Evolutionary conservation across 2,797 vertebrate species (phyloP), one percentile per base, ranked within the genome.

Genomic region (Nothura maculosa): DNA sequence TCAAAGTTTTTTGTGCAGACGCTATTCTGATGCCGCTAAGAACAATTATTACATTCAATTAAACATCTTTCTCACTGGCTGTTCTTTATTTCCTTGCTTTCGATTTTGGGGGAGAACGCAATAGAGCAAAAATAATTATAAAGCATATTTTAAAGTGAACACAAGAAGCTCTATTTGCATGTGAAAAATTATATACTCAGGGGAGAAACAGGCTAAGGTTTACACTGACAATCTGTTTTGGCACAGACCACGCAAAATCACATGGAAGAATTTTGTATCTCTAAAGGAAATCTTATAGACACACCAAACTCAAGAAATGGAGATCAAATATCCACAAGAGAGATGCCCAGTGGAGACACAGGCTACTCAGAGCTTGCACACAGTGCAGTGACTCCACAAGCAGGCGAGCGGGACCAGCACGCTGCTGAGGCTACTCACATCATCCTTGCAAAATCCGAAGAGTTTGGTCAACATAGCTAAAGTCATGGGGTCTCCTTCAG

Each of bases 91-190:
- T 91, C 62, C 90, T 94, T 91, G 32, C 47, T 45, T 94, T 92
- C 62, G 84, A 68, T 92, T 92, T 89, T 43, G 1, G 16, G 15
- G 55, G 10, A 6, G 32, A 27, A 11, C 55, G 50, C 20, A 38
- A 91, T 80, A 93, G 93, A 85, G 47, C 69, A 91, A 89, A 95
- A 93, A 92, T 91, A 91, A 96, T 95, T 81, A 91, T 77, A 81
- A 94, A 87, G 45, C 91, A 14, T 91, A 85, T 91, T 93, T 93
- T 92, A 45, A 93, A 92, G 89, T 82, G 1, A 96, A 93, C 66
- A 91, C 66, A 89, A 83, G 54, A 48, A 80, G 40, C 27, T 87
- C 63, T 83, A 94, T 94, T 96, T 96, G 82, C 91, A 91, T 91
- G 80, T 58, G 60, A 87, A 94, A 87, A 89, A 89, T 76, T 84